Evolutionary conservation across 2,888 invertebrate genomes (phyloP).

Genomic region (Tridacna gigas): DNA sequence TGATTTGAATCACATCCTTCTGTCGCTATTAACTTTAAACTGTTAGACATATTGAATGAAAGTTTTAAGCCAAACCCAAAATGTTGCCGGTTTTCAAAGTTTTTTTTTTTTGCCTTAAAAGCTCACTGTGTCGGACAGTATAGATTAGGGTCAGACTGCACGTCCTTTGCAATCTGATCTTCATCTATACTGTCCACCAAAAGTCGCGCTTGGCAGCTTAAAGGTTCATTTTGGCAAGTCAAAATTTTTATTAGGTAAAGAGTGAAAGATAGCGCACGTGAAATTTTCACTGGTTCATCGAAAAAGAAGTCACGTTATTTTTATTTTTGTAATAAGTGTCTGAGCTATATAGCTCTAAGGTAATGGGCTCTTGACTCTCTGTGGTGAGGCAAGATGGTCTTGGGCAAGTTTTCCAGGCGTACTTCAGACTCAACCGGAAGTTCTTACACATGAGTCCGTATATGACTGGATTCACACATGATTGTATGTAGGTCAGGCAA

Average conservation of each 20-base stretch:
- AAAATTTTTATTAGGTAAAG: neutral
- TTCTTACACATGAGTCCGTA: constrained; percentile 79
- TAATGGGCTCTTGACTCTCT: constrained; percentile 2
- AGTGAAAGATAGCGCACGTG: neutral
- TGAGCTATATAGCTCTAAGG: constrained; percentile 17
- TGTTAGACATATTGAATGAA: too few relatives aligned
- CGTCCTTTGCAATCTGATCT: too few relatives aligned
- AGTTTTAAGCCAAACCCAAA: too few relatives aligned
- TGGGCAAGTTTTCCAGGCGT: constrained; percentile 27
- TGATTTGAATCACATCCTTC: neutral
- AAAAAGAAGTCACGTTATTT: constrained; percentile 18
- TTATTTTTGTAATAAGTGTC: constrained; percentile 19
- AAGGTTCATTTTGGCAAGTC: too few relatives aligned
- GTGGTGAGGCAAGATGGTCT: neutral
- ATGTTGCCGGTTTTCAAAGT: too few relatives aligned
- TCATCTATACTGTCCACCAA: neutral
- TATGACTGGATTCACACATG: constrained; percentile 77
- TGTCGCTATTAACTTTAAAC: too few relatives aligned
- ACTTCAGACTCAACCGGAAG: constrained; percentile 55
- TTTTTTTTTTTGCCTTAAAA: too few relatives aligned
- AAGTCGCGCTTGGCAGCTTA: neutral
- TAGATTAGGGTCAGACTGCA: too few relatives aligned
- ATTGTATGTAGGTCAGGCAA: constrained; percentile 77
- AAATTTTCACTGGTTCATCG: neutral
- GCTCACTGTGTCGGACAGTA: too few relatives aligned